These are phyloP conservation scores for Drosophila greeni DNA, from an alignment of 2,888 invertebrate species.

Conservation along the genomic window DNA sequence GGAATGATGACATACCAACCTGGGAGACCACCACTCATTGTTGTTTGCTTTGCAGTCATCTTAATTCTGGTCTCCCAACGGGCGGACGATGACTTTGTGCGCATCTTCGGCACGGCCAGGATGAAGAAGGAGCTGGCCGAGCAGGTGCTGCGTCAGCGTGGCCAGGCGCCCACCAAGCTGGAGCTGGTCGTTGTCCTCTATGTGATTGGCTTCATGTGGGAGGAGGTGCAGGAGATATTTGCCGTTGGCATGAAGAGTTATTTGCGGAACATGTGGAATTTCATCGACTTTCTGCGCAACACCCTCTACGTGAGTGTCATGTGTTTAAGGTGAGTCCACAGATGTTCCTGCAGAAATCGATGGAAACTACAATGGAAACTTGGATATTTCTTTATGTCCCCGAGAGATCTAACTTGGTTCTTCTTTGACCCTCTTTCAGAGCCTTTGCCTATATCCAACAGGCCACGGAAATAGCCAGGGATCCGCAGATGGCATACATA, in stretches of 20 bases:
- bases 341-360: neutral
- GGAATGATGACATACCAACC: conserved; percentile 10
- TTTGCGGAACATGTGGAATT: conserved; percentile 96
- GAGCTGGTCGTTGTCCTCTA: conserved; percentile 91
- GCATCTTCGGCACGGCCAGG: conserved; percentile 85
- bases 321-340: conserved; percentile 80
- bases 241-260: conserved; percentile 92
- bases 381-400: neutral
- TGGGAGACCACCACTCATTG: conserved; percentile 3
- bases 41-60: conserved; percentile 82
- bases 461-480: conserved; percentile 83
- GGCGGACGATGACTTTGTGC: conserved; percentile 87
- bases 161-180: conserved; percentile 90
- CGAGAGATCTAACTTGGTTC: neutral
- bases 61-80: conserved; percentile 95
- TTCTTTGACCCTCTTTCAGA: conserved; percentile 76
- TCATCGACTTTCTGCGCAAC: conserved; percentile 95
- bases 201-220: conserved; percentile 93
- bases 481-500: conserved; percentile 86
- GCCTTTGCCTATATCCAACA: conserved; percentile 88
- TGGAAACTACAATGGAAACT: neutral
- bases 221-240: conserved; percentile 94
- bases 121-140: conserved; percentile 83
- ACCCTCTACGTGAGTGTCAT: conserved; percentile 88
- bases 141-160: conserved; percentile 86